Evolutionary conservation across 2,113 vertebrate genomes (phyloP), one percentile per base, ranked within the genome.

Genomic region (Alaudala cheleensis): DNA sequence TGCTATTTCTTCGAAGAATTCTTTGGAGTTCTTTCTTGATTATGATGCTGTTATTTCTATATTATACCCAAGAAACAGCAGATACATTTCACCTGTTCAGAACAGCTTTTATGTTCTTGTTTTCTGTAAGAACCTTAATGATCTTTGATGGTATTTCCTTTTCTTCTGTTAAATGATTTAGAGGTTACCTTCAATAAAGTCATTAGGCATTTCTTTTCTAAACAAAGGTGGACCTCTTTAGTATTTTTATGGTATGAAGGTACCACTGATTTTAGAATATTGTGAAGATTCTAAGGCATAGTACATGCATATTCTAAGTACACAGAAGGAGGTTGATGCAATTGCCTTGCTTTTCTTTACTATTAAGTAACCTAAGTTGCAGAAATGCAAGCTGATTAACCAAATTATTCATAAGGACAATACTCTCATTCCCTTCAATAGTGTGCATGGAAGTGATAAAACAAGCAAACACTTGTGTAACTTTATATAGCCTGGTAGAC

Each of bases 361-460:
- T 56, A 40, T 66, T 67, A 81, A 31, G 39, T 31, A 83, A 47
- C 37, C 5, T 71, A 74, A 86, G 49, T 58, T 62, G 26, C 23
- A 74, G 76, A 92, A 92, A 76, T 77, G 37, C 10, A 83, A 74
- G 14, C 10, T 71, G 53, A 86, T 86, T 89, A 94, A 45, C 34
- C 19, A 89, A 89, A 82, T 89, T 95, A 92, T 77, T 95, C 8
- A 5, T 40, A 40, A 76, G 54, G 33, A 88, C 37, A 93, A 84
- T 66, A 40, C 11, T 86, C 81, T 60, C 4, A 23, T 94, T 96
- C 22, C 10, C 9, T 92, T 84, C 76, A 39, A 29, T 10, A 58
- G 19, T n/a, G 44, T 71, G 25, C 19, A 70, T 33, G 56, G 79
- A 90, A 91, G 51, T 9, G 51, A 90, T 79, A 90, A 88, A 90